phyloP scores from a whole-genome alignment of 2,113 vertebrate genomes.

The Cynoglossus semilaevis region DNA sequence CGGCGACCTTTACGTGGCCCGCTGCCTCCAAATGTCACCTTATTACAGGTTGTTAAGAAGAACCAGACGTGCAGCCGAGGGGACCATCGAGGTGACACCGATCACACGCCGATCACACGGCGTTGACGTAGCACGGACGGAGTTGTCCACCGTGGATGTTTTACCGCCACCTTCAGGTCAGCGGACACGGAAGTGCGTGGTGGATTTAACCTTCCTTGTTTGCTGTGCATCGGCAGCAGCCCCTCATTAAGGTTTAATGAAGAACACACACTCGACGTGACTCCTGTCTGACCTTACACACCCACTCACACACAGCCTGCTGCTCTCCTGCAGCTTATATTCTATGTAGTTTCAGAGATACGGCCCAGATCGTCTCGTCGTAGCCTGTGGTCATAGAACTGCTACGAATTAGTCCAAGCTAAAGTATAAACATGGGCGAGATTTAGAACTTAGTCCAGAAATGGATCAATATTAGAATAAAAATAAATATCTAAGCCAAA shows the following conservation, averaged over 20 bases:
- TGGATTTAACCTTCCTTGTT: neutral
- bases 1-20: constrained; percentile 43
- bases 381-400: no score
- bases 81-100: no score
- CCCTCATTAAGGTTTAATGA: constrained; percentile 51
- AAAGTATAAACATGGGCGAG: no score
- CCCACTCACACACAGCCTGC: constrained; percentile 18
- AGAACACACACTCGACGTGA: constrained; percentile 19
- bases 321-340: constrained; percentile 11
- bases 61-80: constrained; percentile 24
- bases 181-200: constrained; percentile 2
- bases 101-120: no score
- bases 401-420: no score
- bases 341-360: neutral
- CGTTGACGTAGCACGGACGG: no score
- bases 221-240: constrained; percentile 1
- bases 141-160: no score
- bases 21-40: constrained; percentile 49
- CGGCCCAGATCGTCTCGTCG: neutral
- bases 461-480: no score
- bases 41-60: constrained; percentile 38
- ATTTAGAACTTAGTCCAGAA: no score
- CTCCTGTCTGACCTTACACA: constrained; percentile 16
- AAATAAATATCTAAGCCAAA: no score
- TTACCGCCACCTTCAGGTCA: neutral